A percentile compares a stretch with the other conserved stretches of the same genome.
These are phyloP conservation scores for Catostomus latipinnis DNA, from an alignment of 2,797 vertebrate genomes.

Conservation along the genomic window DNA sequence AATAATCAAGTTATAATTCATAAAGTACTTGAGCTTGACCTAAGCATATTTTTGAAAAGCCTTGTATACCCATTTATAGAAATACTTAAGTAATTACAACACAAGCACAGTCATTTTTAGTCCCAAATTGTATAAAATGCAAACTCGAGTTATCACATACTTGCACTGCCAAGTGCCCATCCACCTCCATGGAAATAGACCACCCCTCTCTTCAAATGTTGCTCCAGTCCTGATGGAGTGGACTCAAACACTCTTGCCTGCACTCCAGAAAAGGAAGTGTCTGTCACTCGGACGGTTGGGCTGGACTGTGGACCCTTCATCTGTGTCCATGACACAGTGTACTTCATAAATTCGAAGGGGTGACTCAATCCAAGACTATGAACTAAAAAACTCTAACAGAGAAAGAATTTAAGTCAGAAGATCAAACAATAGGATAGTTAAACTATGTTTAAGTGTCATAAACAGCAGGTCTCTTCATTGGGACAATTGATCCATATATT, in stretches of 20 bases:
- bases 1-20: no score
- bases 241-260: slow-evolving; percentile 87
- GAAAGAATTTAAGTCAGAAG: neutral
- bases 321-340: slow-evolving; percentile 78
- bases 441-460: neutral
- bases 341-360: slow-evolving; percentile 83
- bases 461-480: neutral
- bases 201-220: slow-evolving; percentile 79
- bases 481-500: neutral
- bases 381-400: slow-evolving; percentile 81
- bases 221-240: slow-evolving; percentile 53
- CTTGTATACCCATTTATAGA: no score
- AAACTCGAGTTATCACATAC: slow-evolving; percentile 69
- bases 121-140: no score
- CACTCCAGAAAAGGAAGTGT: slow-evolving; percentile 84
- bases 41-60: no score
- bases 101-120: no score
- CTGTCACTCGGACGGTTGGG: slow-evolving; percentile 77
- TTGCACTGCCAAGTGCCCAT: slow-evolving; percentile 89
- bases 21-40: no score
- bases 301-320: slow-evolving; percentile 79
- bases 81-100: no score
- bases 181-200: slow-evolving; percentile 94
- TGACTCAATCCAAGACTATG: slow-evolving; percentile 87
- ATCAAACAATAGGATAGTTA: neutral